Base-by-base conservation (phyloP, 2,797 vertebrate species). In the Mormyrops attenuatus region DNA sequence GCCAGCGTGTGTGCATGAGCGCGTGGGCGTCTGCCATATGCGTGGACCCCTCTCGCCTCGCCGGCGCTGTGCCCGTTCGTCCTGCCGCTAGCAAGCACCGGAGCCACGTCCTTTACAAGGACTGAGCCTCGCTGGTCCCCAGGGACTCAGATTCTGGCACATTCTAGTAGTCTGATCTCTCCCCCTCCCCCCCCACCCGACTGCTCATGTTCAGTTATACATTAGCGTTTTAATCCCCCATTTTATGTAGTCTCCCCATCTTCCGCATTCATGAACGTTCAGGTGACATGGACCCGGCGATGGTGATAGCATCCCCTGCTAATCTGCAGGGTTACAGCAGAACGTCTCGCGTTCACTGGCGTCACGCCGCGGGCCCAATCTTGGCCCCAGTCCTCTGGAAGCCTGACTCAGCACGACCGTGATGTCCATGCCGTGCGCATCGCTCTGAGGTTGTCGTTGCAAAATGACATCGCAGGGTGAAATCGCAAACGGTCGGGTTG, bases 21-120 rank as follows among this genome's bases (percentile, higher is more conserved):
- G 60, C 13, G 84, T 73, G 84, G 89, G 89, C 47, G 47, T 86
- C 5, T n/a, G 49, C 89, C 63, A 86, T 89, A 87, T 87, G 89
- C 22, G 47, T 53, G 47, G 41, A 17, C 11, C 44, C 60, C 66
- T 84, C 57, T 73, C 49, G 30, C 57, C 22, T 53, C 63, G 53
- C 84, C 11, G 9, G 22, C 88, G 22, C 82, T 52, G n/a, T 22
- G 22, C 47, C 84, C 22, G 4, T 9, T 15, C 0, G 9, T 3
- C 9, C n/a, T 53, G 13, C 22, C n/a, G 13, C 22, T 22, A 77
- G 1, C 30, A 38, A 4, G 66, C 34, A 5, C 34, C 5, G 13
- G 30, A 41, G 69, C 69, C 69, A 20, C 69, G 69, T 77, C 69
- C 15, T 77, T 77, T 77, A 77, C 13, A 77, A 77, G 69, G 69